Percentiles rank a stretch among this genome's conserved stretches.
phyloP scores from a whole-genome alignment of 2,888 invertebrate species.

The Lasius platythorax region DNA sequence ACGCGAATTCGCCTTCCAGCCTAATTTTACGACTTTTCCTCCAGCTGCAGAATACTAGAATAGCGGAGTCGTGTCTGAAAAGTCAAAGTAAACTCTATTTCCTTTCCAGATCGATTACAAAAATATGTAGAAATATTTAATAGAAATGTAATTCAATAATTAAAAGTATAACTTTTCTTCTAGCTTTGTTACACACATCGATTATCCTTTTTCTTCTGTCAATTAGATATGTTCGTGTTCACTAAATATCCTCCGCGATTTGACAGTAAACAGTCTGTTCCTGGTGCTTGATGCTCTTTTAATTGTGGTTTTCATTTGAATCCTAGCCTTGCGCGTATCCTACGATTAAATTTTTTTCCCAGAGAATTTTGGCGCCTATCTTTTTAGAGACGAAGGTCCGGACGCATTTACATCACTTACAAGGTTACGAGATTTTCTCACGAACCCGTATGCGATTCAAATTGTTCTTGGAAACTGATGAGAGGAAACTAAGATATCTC shows the following conservation, averaged over 20 bases:
- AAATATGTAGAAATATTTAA: neutral
- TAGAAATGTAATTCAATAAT: neutral
- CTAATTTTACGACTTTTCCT: neutral
- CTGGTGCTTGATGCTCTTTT: constrained; percentile 11
- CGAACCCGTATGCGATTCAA: constrained; percentile 20
- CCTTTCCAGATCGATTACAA: neutral
- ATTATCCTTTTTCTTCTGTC: neutral
- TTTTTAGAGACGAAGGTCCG: constrained; percentile 55
- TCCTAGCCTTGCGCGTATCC: constrained; percentile 55
- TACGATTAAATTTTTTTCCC: constrained; percentile 54
- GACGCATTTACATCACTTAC: constrained; percentile 57
- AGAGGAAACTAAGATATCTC: neutral
- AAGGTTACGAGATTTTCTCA: constrained; percentile 35
- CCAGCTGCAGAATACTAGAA: neutral
- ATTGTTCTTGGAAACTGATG: constrained; percentile 28
- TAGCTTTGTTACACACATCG: neutral
- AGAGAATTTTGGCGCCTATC: constrained; percentile 56
- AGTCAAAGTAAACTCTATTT: neutral
- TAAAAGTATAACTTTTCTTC: neutral
- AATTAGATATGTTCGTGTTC: neutral
- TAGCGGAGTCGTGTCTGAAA: neutral
- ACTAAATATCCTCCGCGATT: neutral
- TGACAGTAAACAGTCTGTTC: neutral
- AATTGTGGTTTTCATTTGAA: constrained; percentile 11
- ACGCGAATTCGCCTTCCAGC: neutral